These are phyloP conservation scores for Sarcophaga variegata DNA, from an alignment of 2,888 invertebrate genomes.

Conservation along the genomic window DNA sequence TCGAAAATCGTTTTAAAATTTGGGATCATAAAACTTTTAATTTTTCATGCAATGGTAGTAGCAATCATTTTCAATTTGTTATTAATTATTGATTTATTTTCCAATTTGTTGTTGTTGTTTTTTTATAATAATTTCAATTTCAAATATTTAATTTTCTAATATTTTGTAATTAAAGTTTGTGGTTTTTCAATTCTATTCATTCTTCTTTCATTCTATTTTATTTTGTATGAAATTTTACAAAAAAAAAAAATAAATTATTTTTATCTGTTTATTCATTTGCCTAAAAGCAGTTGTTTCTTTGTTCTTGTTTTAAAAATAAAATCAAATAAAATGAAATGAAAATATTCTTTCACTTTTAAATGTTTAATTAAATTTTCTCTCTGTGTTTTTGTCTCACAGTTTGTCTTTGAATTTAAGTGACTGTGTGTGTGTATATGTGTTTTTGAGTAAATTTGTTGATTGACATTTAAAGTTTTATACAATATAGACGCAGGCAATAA, in stretches of 20 bases:
- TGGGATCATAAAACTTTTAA: no score
- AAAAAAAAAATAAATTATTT: not conserved
- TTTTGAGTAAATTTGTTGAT: conserved; percentile 28
- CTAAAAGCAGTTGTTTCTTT: not conserved
- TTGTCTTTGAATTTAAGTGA: no score
- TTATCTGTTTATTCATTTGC: not conserved
- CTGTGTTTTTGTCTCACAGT: not conserved
- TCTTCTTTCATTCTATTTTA: not conserved
- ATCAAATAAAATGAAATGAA: conserved; percentile 7
- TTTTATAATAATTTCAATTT: not conserved
- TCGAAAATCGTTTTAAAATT: no score
- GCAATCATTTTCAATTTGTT: not conserved
- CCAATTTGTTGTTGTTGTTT: not conserved
- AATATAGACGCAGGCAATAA: conserved; percentile 11
- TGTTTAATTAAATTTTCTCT: conserved; percentile 40
- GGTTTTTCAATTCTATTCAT: not conserved
- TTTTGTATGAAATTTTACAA: not conserved
- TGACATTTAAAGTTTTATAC: conserved; percentile 46
- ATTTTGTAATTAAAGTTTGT: not conserved
- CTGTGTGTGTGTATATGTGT: not conserved
- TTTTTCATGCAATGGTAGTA: no score
- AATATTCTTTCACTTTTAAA: conserved; percentile 22
- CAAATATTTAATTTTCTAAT: conserved; percentile 7
- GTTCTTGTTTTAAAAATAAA: conserved; percentile 3
- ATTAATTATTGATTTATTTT: no score